Evolutionary conservation across 1,140 invertebrate species (phyloP), one percentile per base, ranked within the genome.

Genomic region (Reticulitermes speratus): DNA sequence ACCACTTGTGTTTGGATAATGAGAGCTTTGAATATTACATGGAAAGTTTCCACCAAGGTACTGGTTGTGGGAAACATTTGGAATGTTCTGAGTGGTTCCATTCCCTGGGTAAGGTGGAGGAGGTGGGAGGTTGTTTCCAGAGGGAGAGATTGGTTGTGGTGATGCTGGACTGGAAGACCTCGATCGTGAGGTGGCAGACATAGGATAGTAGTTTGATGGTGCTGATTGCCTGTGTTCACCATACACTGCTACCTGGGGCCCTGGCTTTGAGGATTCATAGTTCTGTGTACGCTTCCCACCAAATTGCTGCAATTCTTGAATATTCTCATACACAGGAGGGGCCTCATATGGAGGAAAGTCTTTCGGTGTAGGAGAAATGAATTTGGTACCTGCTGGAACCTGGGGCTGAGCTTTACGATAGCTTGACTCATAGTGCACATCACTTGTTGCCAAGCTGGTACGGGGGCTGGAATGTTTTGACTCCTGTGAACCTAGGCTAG

Each of bases 301-400:
- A n/a, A 84, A n/a, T 6, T 44, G 44, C 38, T 88, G 89, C 38
- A 91, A 85, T 84, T 94, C 94, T 87, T 95, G 93, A 65, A 96
- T 92, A 89, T 96, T 96, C 90, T 96, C 95, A 90, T 96, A 96
- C 12, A 96, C 94, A 23, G 94, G 94, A 44, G 93, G 93, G 44
- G 92, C 92, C 88, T 93, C 93, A 85, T 93, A 93, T 0, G 92
- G 92, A 19, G 91, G 92, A 84, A 90, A 89, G 87, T 93, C 92
- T 88, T 92, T 93, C 8, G 89, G 90, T 21, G 90, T 90, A 45
- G 87, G 45, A 7, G 91, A 91, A 87, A 90, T 91, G 85, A 91
- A 92, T n/a, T 86, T 89, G 85, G 91, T 92, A 83, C 92, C 93
- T 82, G 93, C 92, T 86, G 95, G 95, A 23, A 96, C 95, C 89